Evolutionary conservation across 2,113 vertebrate genomes (phyloP).

Genomic region (Otocyon megalotis): DNA sequence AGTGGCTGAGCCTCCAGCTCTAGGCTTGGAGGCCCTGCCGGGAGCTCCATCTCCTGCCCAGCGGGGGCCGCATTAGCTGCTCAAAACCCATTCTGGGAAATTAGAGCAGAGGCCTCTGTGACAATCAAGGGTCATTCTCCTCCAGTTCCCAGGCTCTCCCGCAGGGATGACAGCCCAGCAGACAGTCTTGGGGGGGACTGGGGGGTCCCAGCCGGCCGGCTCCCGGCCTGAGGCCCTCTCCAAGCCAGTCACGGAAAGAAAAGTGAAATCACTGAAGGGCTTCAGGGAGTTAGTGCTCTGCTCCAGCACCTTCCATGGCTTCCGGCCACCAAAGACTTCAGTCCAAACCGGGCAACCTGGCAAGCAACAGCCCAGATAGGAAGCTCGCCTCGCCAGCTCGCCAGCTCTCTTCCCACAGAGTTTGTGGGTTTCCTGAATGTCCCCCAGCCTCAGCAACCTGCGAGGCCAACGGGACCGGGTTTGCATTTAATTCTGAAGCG

Average conservation of each 20-base stretch:
- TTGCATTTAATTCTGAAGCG: not conserved
- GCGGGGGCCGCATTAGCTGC: constrained; percentile 88
- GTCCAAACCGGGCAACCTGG: not conserved
- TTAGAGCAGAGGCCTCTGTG: constrained; percentile 88
- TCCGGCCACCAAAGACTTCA: not conserved
- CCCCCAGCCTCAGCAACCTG: not conserved
- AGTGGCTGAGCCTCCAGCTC: constrained; percentile 77
- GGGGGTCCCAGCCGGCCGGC: constrained; percentile 77
- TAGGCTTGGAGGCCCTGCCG: constrained; percentile 83
- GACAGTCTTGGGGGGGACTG: not conserved
- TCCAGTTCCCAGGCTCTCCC: constrained; percentile 83
- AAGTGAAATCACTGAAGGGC: rapidly evolving
- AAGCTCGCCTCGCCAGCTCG: not conserved
- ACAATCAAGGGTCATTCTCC: constrained; percentile 89
- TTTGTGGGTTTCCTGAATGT: not conserved
- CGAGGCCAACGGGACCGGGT: not conserved
- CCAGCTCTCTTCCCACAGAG: not conserved
- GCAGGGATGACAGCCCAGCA: constrained; percentile 85
- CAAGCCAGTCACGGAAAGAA: not conserved
- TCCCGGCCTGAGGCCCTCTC: not conserved
- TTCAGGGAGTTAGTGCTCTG: not conserved
- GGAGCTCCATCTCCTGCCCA: constrained; percentile 88
- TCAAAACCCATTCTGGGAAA: constrained; percentile 90
- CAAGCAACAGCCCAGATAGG: no score
- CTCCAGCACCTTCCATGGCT: not conserved